Evolutionary conservation across 2,113 vertebrate genomes (phyloP).

Genomic region (Caretta caretta): DNA sequence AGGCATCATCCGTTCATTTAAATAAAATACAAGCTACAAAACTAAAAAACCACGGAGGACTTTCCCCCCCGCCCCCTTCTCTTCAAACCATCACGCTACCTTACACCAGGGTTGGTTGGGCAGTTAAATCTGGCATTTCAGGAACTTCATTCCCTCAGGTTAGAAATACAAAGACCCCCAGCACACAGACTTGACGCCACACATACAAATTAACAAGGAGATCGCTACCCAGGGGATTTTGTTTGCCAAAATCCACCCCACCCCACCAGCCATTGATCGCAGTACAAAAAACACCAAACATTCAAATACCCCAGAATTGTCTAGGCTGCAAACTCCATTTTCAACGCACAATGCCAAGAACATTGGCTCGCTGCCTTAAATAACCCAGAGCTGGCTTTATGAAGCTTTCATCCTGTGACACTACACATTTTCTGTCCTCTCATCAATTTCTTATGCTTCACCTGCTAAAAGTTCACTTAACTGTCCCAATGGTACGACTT

Average conservation of each 20-base stretch:
- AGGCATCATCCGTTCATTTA: slow-evolving; percentile 65
- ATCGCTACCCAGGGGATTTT: not conserved
- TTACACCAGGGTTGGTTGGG: not conserved
- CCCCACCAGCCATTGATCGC: slow-evolving; percentile 24
- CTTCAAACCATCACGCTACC: not conserved
- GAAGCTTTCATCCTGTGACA: slow-evolving; percentile 24
- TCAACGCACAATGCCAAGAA: not conserved
- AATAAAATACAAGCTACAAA: slow-evolving; percentile 57
- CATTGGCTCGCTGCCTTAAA: not conserved
- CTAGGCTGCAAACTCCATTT: not conserved
- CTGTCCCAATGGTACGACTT: not conserved
- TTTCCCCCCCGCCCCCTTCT: not conserved
- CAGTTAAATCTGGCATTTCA: slow-evolving; percentile 7
- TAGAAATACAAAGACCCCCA: slow-evolving; percentile 14
- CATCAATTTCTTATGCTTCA: not conserved
- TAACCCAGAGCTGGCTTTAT: not conserved
- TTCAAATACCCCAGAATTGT: slow-evolving; percentile 10
- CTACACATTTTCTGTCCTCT: not conserved
- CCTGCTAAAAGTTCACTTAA: not conserved
- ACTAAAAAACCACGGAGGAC: not conserved
- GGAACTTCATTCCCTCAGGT: slow-evolving; percentile 40
- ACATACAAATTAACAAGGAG: not conserved
- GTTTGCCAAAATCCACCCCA: not conserved
- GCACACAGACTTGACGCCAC: slow-evolving; percentile 33
- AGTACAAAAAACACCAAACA: slow-evolving; percentile 33